These are phyloP conservation scores for Cryptomyrus ogoouensis DNA, from an alignment of 2,113 vertebrate species.

Conservation along the genomic window DNA sequence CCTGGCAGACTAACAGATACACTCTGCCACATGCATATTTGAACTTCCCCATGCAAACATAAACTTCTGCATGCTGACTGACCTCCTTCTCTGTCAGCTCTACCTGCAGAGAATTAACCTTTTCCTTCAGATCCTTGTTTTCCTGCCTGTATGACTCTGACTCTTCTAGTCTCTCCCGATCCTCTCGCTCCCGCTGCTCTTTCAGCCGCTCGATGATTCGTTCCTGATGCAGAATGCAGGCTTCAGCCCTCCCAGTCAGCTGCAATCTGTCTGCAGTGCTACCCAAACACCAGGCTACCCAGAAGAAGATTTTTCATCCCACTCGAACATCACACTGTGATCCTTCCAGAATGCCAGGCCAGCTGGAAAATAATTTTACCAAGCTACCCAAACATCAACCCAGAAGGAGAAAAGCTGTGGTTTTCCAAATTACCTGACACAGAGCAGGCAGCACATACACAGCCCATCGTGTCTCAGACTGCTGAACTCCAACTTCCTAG, in stretches of 20 bases:
- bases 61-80: constrained; percentile 37
- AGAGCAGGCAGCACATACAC: background rate
- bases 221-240: constrained; percentile 64
- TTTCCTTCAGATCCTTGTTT: constrained; percentile 97
- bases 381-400: background rate
- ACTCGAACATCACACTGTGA: background rate
- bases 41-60: background rate
- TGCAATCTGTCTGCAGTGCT: background rate
- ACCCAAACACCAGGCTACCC: background rate
- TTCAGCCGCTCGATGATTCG: constrained; percentile 97
- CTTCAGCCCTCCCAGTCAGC: background rate
- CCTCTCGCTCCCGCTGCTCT: constrained; percentile 93
- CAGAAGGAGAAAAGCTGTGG: background rate
- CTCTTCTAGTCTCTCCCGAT: constrained; percentile 91
- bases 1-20: constrained; percentile 6
- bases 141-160: constrained; percentile 93
- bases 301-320: background rate
- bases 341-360: background rate
- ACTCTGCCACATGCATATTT: constrained; percentile 1
- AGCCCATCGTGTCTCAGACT: background rate
- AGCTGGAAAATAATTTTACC: background rate
- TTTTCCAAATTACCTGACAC: background rate
- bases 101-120: constrained; percentile 88
- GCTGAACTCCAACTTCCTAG: background rate
- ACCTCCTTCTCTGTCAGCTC: constrained; percentile 98